Conservation (phyloP, 2,113 vertebrate species). For the Clarias batrachus region DNA sequence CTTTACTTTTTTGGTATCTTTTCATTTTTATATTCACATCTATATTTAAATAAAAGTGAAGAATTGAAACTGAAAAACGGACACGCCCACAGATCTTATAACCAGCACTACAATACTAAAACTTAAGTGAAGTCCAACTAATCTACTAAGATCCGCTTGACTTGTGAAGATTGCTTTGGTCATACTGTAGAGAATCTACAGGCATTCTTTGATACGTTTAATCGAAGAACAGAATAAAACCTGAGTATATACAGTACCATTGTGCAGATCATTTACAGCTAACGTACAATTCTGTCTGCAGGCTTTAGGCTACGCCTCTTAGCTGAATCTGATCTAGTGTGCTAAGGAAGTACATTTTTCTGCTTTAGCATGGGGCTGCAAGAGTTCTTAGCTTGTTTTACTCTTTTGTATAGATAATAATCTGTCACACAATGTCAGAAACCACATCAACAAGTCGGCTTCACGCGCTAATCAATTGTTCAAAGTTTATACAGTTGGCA, state of each 20-base stretch:
- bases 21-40: neutral
- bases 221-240: neutral
- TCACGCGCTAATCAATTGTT: neutral
- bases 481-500: neutral
- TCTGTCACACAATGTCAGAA: neutral
- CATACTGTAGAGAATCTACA: neutral
- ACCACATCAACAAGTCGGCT: neutral
- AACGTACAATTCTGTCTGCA: neutral
- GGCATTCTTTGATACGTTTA: neutral
- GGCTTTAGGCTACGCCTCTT: neutral
- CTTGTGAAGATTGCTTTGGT: neutral
- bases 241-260: neutral
- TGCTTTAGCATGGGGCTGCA: neutral
- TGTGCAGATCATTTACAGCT: neutral
- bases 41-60: neutral
- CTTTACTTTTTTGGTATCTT: neutral
- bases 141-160: neutral
- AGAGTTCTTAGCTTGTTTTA: neutral
- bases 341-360: neutral
- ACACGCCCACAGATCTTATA: neutral
- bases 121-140: neutral
- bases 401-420: neutral
- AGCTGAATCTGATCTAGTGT: neutral
- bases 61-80: neutral
- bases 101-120: neutral